Base-by-base conservation (phyloP, 2,797 vertebrate genomes). In the Oophaga sylvatica region DNA sequence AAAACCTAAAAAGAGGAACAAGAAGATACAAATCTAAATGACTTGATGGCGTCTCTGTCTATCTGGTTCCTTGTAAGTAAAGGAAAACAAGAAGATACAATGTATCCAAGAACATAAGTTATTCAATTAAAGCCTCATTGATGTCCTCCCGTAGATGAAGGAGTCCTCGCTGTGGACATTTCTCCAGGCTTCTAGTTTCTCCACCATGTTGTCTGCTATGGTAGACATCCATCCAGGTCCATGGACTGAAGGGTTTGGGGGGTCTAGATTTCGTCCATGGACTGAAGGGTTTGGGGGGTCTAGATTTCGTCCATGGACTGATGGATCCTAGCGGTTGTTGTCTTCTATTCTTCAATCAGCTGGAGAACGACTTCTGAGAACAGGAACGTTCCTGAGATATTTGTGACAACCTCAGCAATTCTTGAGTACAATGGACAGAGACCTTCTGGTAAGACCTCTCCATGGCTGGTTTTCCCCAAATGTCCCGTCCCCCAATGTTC, bases 381-480 rank as follows among this genome's bases (percentile, higher is more conserved):
- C 16, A 68, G 35, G 17, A 20, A 45, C 68, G 19, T 71, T 35
- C 5, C 63, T 65, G n/a, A 65, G 22, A 67, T 9, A 65, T 65
- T n/a, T 65, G 65, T 67, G 6, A 29, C n/a, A 13, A 45, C 29
- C 31, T 41, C 68, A 48, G 76, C n/a, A 11, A 59, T 60, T 80
- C 15, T 22, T 22, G 26, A 80, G 17, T 62, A 80, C 56, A 80
- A 80, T 80, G 77, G 10, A 60, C 48, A 45, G 48, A 53, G 3
- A 2, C 26, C 22, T 41, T 63, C 31, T 22, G 26, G 1, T 59
- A 41, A 62, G 3, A 59, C 17, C 57, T 5, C 20, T 0, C 5
- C 35, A 15, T 26, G 7, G 3, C 60, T 70, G 86, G 86, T 22
- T 68, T 77, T 78, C 57, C 87, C 87, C 87, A 41, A 76, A 41